phyloP scores from a whole-genome alignment of 1,140 invertebrate genomes.

The Anthonomus grandis region DNA sequence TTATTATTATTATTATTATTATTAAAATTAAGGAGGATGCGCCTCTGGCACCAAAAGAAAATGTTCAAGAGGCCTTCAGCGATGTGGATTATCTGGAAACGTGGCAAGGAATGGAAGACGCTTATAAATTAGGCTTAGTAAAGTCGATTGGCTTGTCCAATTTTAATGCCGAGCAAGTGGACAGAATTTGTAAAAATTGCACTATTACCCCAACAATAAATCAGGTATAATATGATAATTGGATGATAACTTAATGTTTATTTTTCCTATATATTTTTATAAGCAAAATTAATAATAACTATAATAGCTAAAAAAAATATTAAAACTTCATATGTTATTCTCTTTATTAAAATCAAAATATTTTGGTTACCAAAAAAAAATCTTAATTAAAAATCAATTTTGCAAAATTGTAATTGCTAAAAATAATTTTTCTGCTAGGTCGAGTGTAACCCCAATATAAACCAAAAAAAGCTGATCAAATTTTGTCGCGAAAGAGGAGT shows the following conservation, averaged over 20 bases:
- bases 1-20: too few species aligned
- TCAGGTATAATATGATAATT: constrained; percentile 57
- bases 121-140: constrained; percentile 62
- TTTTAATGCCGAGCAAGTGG: constrained; percentile 79
- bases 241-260: too few species aligned
- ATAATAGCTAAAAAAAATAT: background rate
- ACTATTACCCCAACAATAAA: constrained; percentile 74
- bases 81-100: constrained; percentile 65
- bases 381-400: background rate
- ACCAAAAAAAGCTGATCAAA: constrained; percentile 61
- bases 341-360: too few species aligned
- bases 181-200: constrained; percentile 60
- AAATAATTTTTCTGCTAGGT: constrained; percentile 44
- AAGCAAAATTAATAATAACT: background rate
- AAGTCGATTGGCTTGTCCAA: constrained; percentile 86
- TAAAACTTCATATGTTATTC: constrained; percentile 1
- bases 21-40: constrained; percentile 46
- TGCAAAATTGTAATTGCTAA: background rate
- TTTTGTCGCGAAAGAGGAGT: constrained; percentile 63
- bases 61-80: constrained; percentile 49
- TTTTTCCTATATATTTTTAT: too few species aligned
- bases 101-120: constrained; percentile 73
- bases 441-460: constrained; percentile 73
- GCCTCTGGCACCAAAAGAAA: constrained; percentile 47
- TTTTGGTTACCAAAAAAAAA: too few species aligned